phyloP scores from a whole-genome alignment of 2,113 vertebrate species.

The Garra rufa region DNA sequence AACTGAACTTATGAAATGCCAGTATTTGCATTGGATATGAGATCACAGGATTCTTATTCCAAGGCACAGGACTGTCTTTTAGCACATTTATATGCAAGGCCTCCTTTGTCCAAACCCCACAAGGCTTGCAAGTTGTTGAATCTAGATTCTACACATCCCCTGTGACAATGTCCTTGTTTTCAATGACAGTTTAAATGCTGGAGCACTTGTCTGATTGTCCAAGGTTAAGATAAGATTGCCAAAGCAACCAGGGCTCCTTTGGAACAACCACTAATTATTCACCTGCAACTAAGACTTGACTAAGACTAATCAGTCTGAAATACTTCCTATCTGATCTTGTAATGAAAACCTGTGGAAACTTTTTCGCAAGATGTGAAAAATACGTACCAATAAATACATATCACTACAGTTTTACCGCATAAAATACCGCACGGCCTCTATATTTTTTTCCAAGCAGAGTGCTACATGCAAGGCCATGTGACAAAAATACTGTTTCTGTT shows the following conservation, averaged over 20 bases:
- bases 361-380: no score
- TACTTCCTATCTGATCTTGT: no score
- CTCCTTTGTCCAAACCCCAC: not conserved
- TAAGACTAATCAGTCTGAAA: not conserved
- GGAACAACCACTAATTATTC: constrained; percentile 1
- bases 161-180: constrained; percentile 35
- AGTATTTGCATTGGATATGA: constrained; percentile 33
- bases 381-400: no score
- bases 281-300: not conserved
- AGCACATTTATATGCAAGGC: constrained; percentile 32
- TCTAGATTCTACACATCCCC: constrained; percentile 25
- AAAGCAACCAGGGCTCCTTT: constrained; percentile 1
- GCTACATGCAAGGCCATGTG: no score
- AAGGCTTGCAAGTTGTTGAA: constrained; percentile 15
- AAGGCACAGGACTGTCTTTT: constrained; percentile 14
- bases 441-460: no score
- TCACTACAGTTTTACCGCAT: no score
- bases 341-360: no score
- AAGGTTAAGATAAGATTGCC: constrained; percentile 42
- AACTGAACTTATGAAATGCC: constrained; percentile 33
- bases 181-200: constrained; percentile 46
- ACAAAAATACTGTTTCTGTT: no score
- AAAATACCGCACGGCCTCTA: no score
- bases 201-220: constrained; percentile 44
- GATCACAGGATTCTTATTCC: constrained; percentile 11